Conservation (phyloP, 2,888 invertebrate genomes). For the Polydrusus pterygomalis region DNA sequence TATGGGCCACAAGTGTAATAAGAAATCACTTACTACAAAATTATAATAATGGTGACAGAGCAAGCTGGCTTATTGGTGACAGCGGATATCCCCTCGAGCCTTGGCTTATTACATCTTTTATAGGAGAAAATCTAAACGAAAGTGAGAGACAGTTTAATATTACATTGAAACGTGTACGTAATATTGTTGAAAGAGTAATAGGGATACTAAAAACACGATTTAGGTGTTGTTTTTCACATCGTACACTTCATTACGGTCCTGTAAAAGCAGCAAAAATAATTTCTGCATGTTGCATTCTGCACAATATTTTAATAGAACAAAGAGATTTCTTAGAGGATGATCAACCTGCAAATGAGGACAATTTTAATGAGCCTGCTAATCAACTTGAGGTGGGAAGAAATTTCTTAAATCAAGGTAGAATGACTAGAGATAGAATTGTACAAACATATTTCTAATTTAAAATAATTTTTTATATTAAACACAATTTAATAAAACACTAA, state of each 20-base stretch:
- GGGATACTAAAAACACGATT: constrained; percentile 10
- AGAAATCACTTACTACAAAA: constrained; percentile 3
- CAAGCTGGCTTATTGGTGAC: constrained; percentile 17
- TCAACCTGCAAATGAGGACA: neutral
- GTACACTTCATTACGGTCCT: constrained; percentile 12
- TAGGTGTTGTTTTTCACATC: constrained; percentile 18
- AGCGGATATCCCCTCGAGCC: constrained; percentile 13
- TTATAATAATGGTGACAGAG: constrained; percentile 15
- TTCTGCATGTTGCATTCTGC: constrained; percentile 3
- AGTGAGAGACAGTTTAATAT: neutral
- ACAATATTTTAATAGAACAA: constrained; percentile 14
- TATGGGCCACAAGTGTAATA: constrained; percentile 20
- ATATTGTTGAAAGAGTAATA: constrained; percentile 15
- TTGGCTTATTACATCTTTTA: constrained; percentile 16
- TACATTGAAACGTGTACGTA: constrained; percentile 4
- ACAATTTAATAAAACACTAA: neutral
- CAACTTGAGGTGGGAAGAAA: neutral
- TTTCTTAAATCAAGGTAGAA: neutral
- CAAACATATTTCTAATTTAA: neutral
- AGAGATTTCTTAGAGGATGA: constrained; percentile 2
- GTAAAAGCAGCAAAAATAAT: constrained; percentile 18
- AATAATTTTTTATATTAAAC: neutral
- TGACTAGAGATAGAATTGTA: constrained; percentile 6
- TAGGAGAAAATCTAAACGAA: constrained; percentile 7
- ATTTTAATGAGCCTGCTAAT: neutral